Conservation (phyloP, 2,113 vertebrate species). For the Sebastes schlegelii region DNA sequence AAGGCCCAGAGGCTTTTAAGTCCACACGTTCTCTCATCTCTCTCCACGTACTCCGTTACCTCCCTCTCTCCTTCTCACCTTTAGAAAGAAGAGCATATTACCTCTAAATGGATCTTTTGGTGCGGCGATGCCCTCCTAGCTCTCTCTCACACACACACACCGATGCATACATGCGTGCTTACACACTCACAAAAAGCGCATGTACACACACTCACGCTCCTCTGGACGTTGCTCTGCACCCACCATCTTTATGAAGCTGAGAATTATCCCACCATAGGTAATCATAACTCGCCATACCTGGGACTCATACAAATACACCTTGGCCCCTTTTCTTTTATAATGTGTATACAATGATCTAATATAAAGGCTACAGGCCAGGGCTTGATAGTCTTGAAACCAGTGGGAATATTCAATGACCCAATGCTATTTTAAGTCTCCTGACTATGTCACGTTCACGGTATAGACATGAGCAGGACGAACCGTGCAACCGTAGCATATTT, state of each 20-base stretch:
- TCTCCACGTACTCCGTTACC: conserved; percentile 57
- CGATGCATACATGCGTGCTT: conserved; percentile 58
- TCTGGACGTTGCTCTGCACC: conserved; percentile 66
- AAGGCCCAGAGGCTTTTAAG: conserved; percentile 78
- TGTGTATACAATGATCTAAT: conserved; percentile 78
- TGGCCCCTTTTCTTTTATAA: conserved; percentile 76
- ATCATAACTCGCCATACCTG: conserved; percentile 77
- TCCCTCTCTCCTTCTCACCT: conserved; percentile 65
- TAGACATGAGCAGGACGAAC: conserved; percentile 33
- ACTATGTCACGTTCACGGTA: conserved; percentile 55
- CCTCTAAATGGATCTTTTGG: conserved; percentile 81
- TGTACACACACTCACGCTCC: conserved; percentile 49
- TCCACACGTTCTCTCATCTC: conserved; percentile 68
- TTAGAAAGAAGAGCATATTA: conserved; percentile 78
- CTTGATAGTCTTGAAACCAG: conserved; percentile 61
- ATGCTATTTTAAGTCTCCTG: conserved; percentile 61
- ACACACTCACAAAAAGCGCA: conserved; percentile 44
- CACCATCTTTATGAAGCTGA: conserved; percentile 82
- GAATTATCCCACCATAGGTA: conserved; percentile 83
- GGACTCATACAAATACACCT: conserved; percentile 78
- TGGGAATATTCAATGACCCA: conserved; percentile 60
- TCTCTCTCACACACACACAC: conserved; percentile 20
- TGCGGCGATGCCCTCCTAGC: conserved; percentile 60
- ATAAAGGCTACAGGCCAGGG: conserved; percentile 59
- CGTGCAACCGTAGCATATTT: conserved; percentile 49